Evolutionary conservation across 1,140 invertebrate genomes (phyloP), one percentile per base, ranked within the genome.

Genomic region (Cotesia chilonis): DNA sequence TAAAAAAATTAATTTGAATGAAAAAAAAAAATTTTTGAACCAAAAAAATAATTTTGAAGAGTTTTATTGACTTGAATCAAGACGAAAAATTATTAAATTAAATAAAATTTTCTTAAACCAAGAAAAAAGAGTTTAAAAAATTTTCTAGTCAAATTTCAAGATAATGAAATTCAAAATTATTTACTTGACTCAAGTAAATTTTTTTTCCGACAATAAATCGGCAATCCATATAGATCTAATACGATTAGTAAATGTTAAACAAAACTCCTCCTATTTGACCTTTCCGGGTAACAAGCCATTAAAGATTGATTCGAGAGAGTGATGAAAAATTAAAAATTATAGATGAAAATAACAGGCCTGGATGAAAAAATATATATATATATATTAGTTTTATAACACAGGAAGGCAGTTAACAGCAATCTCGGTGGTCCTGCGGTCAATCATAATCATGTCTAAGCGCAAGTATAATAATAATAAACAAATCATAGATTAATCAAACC

Each of bases 381-480:
- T 14, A 41, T 17, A 70, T 35, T 20, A 54, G 28, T 47, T 10
- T 47, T 47, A 57, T 37, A 55, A 35, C 12, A 47, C 64, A 69
- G 51, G 54, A 65, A 47, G 64, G 64, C 70, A 47, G 67, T 70
- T 28, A 64, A 64, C 54, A 47, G 52, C 81, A 72, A 74, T 70
- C 81, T 78, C 77, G 83, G 83, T 85, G 83, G 83, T 85, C 83
- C 79, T 47, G 79, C 72, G 77, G 73, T 82, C 80, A 83, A 81
- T 84, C 83, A 85, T 84, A 85, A 84, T 82, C 83, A 80, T 83
- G 82, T 80, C 76, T 79, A 80, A 79, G 78, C 83, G 74, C 75
- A 75, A 78, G 79, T 83, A 83, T 9, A 41, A 51, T 70, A 57
- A 61, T 70, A 37, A 61, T 54, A 63, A 70, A 60, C 38, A 70